phyloP scores from a whole-genome alignment of 2,888 invertebrate genomes.

The Trachelus stipa region DNA sequence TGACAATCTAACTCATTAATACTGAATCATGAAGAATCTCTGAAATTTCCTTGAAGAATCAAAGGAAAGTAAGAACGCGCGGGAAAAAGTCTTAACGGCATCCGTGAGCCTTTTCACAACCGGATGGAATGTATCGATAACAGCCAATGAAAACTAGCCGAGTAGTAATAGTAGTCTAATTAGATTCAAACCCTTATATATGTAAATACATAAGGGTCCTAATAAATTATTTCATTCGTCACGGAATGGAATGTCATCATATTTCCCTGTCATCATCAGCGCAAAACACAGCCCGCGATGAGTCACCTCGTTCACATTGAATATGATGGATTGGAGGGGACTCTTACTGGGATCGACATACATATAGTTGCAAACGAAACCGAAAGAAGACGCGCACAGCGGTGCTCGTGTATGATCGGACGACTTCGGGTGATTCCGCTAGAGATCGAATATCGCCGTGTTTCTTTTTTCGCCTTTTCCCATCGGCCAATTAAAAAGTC shows the following conservation, averaged over 20 bases:
- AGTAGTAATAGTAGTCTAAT: not conserved
- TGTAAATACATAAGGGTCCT: slow-evolving; percentile 23
- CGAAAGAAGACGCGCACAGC: not conserved
- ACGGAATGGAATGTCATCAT: not conserved
- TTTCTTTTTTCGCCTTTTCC: not conserved
- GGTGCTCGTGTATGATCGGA: not conserved
- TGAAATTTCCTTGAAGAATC: not conserved
- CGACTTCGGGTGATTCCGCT: too few relatives aligned
- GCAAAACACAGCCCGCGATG: not conserved
- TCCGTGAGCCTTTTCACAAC: not conserved
- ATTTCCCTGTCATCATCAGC: not conserved
- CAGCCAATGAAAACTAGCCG: not conserved
- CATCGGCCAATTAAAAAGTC: not conserved
- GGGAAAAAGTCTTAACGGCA: not conserved
- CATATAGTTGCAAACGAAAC: not conserved
- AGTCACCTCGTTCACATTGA: not conserved
- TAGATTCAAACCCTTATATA: not conserved
- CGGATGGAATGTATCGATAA: slow-evolving; percentile 9
- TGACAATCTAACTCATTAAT: not conserved
- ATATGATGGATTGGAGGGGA: not conserved
- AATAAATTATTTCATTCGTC: not conserved
- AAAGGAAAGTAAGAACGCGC: not conserved
- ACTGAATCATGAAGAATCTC: not conserved
- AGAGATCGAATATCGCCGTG: not conserved
- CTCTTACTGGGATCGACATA: not conserved